Base-by-base conservation (phyloP, 2,797 vertebrate genomes). In the Petrocephalus schoutedeni region DNA sequence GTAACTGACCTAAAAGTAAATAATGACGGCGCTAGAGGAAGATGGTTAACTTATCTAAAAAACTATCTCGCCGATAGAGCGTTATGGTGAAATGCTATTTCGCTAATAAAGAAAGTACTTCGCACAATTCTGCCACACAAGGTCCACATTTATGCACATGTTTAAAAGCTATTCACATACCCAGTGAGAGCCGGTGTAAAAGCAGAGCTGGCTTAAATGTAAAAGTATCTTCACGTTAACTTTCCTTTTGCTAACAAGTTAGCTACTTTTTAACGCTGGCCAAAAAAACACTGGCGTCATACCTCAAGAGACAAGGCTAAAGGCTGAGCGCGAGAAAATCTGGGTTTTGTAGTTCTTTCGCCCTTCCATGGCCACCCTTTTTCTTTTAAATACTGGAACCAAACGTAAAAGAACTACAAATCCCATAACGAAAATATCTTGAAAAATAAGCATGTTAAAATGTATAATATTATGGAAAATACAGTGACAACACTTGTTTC, bases 331-430 rank as follows among this genome's bases (percentile, higher is more conserved):
- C 49, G 16, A 59, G 41, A 67, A 85, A 87, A 82, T 87, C 85
- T 28, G 88, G 88, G 85, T 21, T 89, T 89, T 89, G 88, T 89
- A 83, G 88, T 89, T 77, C 74, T 87, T 87, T 67, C 41, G 2
- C 74, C 41, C 74, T 19, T 80, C 36, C 2, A 49, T 21, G 19
- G 6, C 3, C 19, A 49, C 41, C 3, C 19, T 10, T n/a, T 49
- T 49, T 58, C n/a, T 28, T 82, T 28, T 41, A n/a, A 74, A 56
- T 57, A 36, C 2, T 14, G 23, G 36, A 85, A 23, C 56, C 83
- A 85, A 54, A 14, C 23, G 53, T 84, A 9, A 51, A 36, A 36
- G 1, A 71, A 88, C 87, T 88, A 88, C 87, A 88, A 23, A 67
- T 88, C 80, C 87, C 87, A 88, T 21, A 64, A 32, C 10, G 6